Evolutionary conservation across 2,113 vertebrate species (phyloP).

Genomic region (Collichthys lucidus): DNA sequence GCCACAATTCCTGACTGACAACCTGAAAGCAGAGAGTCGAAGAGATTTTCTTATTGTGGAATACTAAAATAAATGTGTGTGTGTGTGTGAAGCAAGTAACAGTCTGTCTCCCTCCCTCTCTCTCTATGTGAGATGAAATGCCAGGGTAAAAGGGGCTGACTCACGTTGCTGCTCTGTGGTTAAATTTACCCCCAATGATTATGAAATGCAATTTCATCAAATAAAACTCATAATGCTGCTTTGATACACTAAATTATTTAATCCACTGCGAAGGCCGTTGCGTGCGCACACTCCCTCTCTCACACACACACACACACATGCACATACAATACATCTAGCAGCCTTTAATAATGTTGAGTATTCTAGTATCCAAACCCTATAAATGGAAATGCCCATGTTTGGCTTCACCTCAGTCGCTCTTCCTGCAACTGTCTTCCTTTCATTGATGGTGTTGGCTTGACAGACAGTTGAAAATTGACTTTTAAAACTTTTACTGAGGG

Average conservation of each 20-base stretch:
- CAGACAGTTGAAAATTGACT: too few species aligned
- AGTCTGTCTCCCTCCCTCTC: not conserved
- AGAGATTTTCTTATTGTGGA: slow-evolving; percentile 43
- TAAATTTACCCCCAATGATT: slow-evolving; percentile 70
- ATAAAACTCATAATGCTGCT: slow-evolving; percentile 62
- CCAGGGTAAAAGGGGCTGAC: slow-evolving; percentile 57
- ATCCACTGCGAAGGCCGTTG: slow-evolving; percentile 50
- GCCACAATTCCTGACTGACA: slow-evolving; percentile 25
- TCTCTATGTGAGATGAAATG: slow-evolving; percentile 42
- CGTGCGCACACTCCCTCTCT: not conserved
- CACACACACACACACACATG: not conserved
- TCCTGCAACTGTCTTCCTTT: not conserved
- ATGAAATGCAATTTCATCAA: slow-evolving; percentile 76
- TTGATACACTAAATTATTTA: slow-evolving; percentile 74
- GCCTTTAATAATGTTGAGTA: too few species aligned
- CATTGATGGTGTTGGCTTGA: not conserved
- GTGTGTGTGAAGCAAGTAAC: slow-evolving; percentile 33
- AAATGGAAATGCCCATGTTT: slow-evolving; percentile 7
- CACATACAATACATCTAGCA: not conserved
- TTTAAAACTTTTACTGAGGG: not conserved
- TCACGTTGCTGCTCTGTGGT: slow-evolving; percentile 55
- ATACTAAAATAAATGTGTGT: slow-evolving; percentile 31
- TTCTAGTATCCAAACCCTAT: slow-evolving; percentile 10
- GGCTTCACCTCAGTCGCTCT: slow-evolving; percentile 7
- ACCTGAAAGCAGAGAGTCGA: slow-evolving; percentile 14